Percentiles rank a stretch among this genome's conserved stretches.
Conservation (phyloP, 2,888 invertebrate genomes). For the Mythimna albipuncta region DNA sequence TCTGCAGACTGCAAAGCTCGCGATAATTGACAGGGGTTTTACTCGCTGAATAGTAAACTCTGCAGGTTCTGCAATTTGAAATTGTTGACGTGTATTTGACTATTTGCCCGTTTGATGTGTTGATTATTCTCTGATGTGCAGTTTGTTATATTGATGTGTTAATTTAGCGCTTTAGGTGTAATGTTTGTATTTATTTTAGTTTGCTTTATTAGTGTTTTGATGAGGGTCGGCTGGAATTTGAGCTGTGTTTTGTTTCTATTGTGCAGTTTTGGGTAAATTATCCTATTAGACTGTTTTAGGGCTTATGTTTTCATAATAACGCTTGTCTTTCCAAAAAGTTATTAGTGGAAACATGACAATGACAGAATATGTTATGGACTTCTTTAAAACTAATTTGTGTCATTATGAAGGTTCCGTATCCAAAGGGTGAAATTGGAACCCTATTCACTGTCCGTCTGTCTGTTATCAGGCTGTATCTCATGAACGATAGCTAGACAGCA, state of each 20-base stretch:
- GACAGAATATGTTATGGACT: not conserved
- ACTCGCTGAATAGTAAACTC: not conserved
- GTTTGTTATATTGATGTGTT: conserved; percentile 20
- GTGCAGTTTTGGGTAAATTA: not conserved
- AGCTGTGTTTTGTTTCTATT: not conserved
- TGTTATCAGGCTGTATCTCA: too few species aligned
- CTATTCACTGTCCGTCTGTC: too few species aligned
- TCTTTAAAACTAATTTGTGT: not conserved
- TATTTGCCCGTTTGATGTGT: conserved; percentile 37
- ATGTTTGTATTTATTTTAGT: conserved; percentile 45
- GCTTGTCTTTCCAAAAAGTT: too few species aligned
- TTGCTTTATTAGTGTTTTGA: conserved; percentile 36
- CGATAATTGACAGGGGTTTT: conserved; percentile 28
- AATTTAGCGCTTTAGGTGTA: conserved; percentile 40
- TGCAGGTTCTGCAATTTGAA: conserved; percentile 23
- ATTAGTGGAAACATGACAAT: too few species aligned
- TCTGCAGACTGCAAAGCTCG: conserved; percentile 15
- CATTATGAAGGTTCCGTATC: not conserved
- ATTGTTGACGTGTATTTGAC: conserved; percentile 19
- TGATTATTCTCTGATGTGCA: conserved; percentile 37
- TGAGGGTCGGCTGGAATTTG: conserved; percentile 5
- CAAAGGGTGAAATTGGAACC: too few species aligned
- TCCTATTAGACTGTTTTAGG: not conserved
- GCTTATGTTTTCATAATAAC: not conserved
- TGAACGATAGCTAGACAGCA: too few species aligned